Conservation (phyloP, 1,140 invertebrate genomes). For the Penaeus indicus region DNA sequence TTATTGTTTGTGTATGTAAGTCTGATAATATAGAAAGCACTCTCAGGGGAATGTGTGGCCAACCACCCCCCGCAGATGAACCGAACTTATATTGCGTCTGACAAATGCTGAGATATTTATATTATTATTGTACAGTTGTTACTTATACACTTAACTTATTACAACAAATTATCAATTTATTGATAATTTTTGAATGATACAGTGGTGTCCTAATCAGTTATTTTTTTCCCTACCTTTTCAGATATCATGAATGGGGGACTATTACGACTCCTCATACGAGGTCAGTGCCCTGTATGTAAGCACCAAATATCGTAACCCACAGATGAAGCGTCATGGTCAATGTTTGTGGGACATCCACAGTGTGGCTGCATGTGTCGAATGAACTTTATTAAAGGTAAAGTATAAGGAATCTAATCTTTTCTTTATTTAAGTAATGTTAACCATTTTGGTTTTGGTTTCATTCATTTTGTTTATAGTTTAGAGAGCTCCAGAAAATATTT, state of each 20-base stretch:
- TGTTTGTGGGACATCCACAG: slow-evolving; percentile 95
- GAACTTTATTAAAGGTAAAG: slow-evolving; percentile 90
- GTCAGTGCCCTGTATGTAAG: slow-evolving; percentile 94
- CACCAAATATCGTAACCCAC: slow-evolving; percentile 97
- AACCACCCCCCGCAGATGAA: too few species aligned
- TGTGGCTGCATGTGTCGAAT: slow-evolving; percentile 98
- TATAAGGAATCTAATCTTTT: neutral
- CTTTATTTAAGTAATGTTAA: neutral
- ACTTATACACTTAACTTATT: too few species aligned
- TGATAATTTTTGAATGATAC: too few species aligned
- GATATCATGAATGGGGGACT: slow-evolving; percentile 43
- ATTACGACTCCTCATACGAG: slow-evolving; percentile 59
- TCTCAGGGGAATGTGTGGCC: too few species aligned
- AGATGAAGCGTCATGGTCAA: slow-evolving; percentile 98
- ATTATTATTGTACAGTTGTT: too few species aligned
- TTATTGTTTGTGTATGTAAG: too few species aligned
- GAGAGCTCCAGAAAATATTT: too few species aligned
- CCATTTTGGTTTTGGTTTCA: neutral
- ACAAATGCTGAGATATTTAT: too few species aligned
- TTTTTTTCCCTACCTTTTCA: neutral
- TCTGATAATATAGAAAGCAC: too few species aligned
- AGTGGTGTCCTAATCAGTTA: too few species aligned
- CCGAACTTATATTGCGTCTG: too few species aligned
- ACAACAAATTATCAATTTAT: too few species aligned
- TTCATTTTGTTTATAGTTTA: neutral